Evolutionary conservation across 2,797 vertebrate genomes (phyloP), one percentile per base, ranked within the genome.

Genomic region (Rhinophrynus dorsalis): DNA sequence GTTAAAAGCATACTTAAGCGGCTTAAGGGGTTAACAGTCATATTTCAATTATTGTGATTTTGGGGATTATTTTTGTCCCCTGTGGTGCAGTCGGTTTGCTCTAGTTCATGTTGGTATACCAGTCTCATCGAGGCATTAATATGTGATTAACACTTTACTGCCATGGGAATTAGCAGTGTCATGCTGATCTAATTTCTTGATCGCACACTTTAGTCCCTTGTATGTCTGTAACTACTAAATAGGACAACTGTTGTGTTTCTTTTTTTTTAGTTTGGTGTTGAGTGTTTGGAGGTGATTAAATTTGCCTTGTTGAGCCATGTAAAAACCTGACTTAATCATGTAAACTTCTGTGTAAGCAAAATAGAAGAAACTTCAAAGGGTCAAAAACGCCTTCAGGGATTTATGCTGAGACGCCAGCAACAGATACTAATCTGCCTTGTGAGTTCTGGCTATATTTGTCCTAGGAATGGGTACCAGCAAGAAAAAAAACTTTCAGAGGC

Each of bases 331-430:
- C 79, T 88, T 85, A 86, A 81, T 82, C 74, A 78, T 85, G 83
- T 82, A 83, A 86, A 85, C 81, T 89, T 84, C 80, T 76, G 74
- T 84, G 77, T 79, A 79, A 84, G 86, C 83, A 84, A 84, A 82
- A 79, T 81, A 80, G 77, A 77, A 51, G 68, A 82, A 82, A 83
- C 79, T 85, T 89, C 84, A 85, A 83, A 86, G 86, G 86, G 85
- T 90, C 85, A 84, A 77, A n/a, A 80, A 77, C 76, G 81, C 84
- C 80, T 78, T 72, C 15, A 74, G 83, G 84, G 85, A 85, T 85
- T 81, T 80, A 33, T 21, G 66, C 74, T 58, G 77, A 83, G 82
- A 87, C 80, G 81, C 83, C 77, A 73, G 79, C 77, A 74, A 81
- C 78, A 86, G 84, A 84, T 86, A 66, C 74, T 81, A 82, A 88